Percentiles rank a stretch among this genome's conserved stretches.
phyloP scores from a whole-genome alignment of 2,113 vertebrate genomes.

The Dicrurus megarhynchus region DNA sequence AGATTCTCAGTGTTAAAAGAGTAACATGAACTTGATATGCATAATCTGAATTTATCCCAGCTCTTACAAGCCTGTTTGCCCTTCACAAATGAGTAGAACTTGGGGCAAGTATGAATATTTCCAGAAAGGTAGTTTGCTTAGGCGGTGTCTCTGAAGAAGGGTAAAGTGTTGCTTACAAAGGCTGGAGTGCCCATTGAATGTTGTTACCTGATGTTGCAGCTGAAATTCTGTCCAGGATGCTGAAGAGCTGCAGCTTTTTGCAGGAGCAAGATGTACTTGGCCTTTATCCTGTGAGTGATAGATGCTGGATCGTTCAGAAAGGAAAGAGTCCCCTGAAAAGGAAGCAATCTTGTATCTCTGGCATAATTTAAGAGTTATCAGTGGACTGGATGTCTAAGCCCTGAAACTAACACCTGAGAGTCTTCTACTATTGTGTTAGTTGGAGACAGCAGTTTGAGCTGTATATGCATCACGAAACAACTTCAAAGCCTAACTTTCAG shows the following conservation, averaged over 20 bases:
- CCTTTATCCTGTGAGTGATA: background rate
- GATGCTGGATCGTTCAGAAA: background rate
- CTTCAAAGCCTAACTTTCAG: background rate
- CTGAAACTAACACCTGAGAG: background rate
- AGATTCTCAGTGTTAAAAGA: background rate
- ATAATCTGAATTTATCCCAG: background rate
- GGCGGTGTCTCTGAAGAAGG: background rate
- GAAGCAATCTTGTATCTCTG: background rate
- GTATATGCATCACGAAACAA: background rate
- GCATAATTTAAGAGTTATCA: background rate
- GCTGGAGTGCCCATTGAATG: background rate
- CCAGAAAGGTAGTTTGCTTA: background rate
- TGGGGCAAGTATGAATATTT: background rate
- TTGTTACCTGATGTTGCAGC: background rate
- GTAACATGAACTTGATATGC: too few species aligned
- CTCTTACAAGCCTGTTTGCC: background rate
- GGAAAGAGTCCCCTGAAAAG: background rate
- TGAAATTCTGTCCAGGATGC: background rate
- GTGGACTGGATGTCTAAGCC: background rate
- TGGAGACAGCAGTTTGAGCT: background rate
- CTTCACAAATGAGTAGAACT: background rate
- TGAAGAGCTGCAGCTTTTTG: background rate
- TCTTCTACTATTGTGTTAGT: background rate
- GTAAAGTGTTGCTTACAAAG: background rate
- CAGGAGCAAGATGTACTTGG: background rate